Evolutionary conservation across 1,140 invertebrate species (phyloP).

Genomic region (Calosoma granatense): DNA sequence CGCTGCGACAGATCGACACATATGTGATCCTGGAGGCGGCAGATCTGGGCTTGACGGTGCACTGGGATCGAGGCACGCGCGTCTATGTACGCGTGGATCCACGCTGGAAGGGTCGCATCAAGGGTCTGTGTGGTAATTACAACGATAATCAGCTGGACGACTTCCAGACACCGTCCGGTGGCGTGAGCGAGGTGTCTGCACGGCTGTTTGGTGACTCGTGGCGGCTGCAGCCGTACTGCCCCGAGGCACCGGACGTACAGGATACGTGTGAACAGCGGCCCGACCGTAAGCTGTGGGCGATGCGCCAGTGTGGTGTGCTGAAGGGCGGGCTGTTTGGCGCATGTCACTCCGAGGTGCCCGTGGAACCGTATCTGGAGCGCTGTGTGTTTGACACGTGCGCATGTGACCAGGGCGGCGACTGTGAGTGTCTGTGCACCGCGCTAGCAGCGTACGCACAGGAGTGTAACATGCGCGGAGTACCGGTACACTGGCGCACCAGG

Average conservation of each 20-base stretch:
- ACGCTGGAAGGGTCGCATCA: constrained; percentile 63
- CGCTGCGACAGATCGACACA: constrained; percentile 50
- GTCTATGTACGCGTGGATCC: constrained; percentile 67
- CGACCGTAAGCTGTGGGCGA: constrained; percentile 66
- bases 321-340: constrained; percentile 60
- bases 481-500: constrained; percentile 70
- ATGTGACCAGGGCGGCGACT: constrained; percentile 82
- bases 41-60: constrained; percentile 63
- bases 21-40: constrained; percentile 72
- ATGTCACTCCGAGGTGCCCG: constrained; percentile 70
- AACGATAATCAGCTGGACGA: constrained; percentile 74
- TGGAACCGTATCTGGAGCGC: constrained; percentile 53
- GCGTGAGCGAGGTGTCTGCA: constrained; percentile 58
- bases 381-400: constrained; percentile 76
- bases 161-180: constrained; percentile 72
- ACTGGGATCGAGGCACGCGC: constrained; percentile 79
- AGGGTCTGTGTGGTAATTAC: constrained; percentile 85
- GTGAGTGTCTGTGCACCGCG: constrained; percentile 80
- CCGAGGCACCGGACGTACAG: constrained; percentile 38
- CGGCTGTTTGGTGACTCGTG: constrained; percentile 78
- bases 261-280: constrained; percentile 66
- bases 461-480: constrained; percentile 59
- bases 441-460: constrained; percentile 75
- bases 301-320: constrained; percentile 59
- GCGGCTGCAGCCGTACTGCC: constrained; percentile 70